Evolutionary conservation across 2,113 vertebrate species (phyloP).

Genomic region (Chionis minor): DNA sequence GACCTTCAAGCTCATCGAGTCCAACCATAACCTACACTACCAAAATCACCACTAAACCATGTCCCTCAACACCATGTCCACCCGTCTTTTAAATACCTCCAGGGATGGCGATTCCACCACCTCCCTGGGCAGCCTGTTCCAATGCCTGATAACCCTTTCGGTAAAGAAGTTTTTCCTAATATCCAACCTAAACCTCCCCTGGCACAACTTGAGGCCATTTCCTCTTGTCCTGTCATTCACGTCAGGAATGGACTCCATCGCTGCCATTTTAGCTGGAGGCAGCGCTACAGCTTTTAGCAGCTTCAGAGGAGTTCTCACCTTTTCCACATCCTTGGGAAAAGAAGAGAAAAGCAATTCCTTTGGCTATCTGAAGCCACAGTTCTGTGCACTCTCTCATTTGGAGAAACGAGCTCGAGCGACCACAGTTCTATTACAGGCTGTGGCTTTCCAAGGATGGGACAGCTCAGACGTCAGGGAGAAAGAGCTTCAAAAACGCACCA

Average conservation of each 20-base stretch:
- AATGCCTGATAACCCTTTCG: too few relatives aligned
- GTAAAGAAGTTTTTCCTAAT: too few relatives aligned
- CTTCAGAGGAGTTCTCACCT: background rate
- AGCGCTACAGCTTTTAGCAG: background rate
- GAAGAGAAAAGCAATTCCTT: background rate
- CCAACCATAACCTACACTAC: too few relatives aligned
- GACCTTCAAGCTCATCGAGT: too few relatives aligned
- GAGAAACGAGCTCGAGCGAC: background rate
- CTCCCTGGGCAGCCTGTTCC: too few relatives aligned
- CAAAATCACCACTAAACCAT: too few relatives aligned
- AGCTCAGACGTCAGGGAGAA: background rate
- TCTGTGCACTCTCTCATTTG: background rate
- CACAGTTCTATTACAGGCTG: background rate
- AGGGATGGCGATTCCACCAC: too few relatives aligned
- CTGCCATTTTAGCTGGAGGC: background rate
- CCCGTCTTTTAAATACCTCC: too few relatives aligned
- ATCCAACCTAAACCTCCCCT: too few relatives aligned
- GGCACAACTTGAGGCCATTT: too few relatives aligned
- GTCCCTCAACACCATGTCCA: too few relatives aligned
- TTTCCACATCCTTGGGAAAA: background rate
- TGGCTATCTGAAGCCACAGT: background rate
- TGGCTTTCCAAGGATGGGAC: background rate
- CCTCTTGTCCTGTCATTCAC: too few relatives aligned
- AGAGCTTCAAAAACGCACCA: background rate
- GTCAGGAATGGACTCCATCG: background rate